Evolutionary conservation across 2,888 invertebrate species (phyloP), one percentile per base, ranked within the genome.

Genomic region (Ormyrus rosae): DNA sequence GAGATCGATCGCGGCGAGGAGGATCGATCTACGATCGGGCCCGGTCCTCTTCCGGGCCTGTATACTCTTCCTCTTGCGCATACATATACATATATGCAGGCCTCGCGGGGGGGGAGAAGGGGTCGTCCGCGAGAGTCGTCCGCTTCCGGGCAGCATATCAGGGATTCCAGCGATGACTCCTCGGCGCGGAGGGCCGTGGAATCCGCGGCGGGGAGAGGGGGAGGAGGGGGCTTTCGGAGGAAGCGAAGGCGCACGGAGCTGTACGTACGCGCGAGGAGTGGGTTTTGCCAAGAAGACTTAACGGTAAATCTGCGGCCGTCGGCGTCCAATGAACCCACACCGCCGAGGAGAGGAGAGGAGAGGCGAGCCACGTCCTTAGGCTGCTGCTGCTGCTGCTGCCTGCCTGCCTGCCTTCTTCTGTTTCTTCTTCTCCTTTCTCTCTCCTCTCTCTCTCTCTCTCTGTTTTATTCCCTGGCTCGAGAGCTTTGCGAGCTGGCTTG

Each of bases 321-420:
- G 88, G 90, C 90, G 90, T 91, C 90, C 90, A 90, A 91, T 91
- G 90, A 91, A 90, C 90, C 89, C 90, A 88, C 90, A 88, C 80
- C 72, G 19, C 9, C 34, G 74, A 65, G 87, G 48, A 60, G 64
- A 55, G 34, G 63, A 65, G 61, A 61, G 53, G 8, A 71, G 56
- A 48, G 4, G 80, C 55, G 34, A 72, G 74, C 79, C 82, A 80
- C 83, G 84, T 84, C 84, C 84, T 85, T 85, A 84, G 56, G 64
- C 83, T 83, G 82, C 81, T 80, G 81, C 83, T 19, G 19, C 19
- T 19, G 81, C 81, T 78, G 81, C 83, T 83, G 60, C 74, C 74
- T 75, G 58, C 10, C 63, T 55, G 13, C 55, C n/a, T n/a, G 61
- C 55, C 56, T 64, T 4, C 34, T 34, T 4, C 34, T 34, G 34